Evolutionary conservation across 2,797 vertebrate genomes (phyloP).

Genomic region (Ficedula albicollis): DNA sequence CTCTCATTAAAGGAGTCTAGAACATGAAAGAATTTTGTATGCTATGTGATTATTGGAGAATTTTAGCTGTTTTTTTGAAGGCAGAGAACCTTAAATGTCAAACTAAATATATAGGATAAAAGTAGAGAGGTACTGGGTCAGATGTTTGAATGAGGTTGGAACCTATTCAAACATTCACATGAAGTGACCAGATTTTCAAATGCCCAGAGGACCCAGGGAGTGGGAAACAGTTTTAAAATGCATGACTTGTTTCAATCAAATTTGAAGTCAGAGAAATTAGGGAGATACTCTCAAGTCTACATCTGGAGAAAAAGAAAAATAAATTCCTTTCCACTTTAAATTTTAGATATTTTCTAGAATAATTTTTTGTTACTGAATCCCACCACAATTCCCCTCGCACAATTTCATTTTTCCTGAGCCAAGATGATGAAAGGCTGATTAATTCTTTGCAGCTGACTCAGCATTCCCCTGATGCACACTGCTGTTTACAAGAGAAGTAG

Average conservation of each 20-base stretch:
- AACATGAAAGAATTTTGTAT: not conserved
- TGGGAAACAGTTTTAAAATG: not conserved
- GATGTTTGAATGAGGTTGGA: not conserved
- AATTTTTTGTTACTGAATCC: not conserved
- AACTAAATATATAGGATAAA: not conserved
- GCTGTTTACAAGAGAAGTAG: not conserved
- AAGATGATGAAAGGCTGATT: not conserved
- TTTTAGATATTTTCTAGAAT: not conserved
- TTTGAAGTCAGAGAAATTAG: not conserved
- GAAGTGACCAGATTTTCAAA: slow-evolving; percentile 1
- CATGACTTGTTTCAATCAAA: not conserved
- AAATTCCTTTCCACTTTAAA: not conserved
- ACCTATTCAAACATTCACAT: not conserved
- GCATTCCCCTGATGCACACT: not conserved
- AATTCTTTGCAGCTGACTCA: slow-evolving; percentile 25
- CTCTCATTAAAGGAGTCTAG: not conserved
- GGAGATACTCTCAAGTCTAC: not conserved
- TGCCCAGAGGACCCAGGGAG: not conserved
- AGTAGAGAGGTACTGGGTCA: not conserved
- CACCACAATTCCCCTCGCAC: not conserved
- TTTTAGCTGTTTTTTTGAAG: not conserved
- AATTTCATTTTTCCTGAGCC: not conserved
- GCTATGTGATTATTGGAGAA: not conserved
- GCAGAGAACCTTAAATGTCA: not conserved
- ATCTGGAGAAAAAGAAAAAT: not conserved